These are phyloP conservation scores for Pocota personata DNA, from an alignment of 2,888 invertebrate genomes.

Conservation along the genomic window DNA sequence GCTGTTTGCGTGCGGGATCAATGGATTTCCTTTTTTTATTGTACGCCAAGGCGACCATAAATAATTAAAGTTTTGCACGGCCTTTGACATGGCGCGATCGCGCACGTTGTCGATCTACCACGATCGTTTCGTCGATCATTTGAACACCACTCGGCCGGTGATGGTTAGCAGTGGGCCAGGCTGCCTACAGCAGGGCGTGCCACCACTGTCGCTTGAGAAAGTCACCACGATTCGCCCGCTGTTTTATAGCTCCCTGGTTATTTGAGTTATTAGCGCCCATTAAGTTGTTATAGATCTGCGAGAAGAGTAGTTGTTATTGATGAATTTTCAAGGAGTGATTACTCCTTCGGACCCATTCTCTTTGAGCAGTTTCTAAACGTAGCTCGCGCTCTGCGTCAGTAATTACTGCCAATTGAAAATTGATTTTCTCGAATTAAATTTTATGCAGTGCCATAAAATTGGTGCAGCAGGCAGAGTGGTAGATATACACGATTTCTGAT, in stretches of 20 bases:
- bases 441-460: slow-evolving; percentile 69
- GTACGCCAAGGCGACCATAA: slow-evolving; percentile 30
- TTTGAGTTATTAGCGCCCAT: slow-evolving; percentile 68
- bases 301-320: slow-evolving; percentile 1
- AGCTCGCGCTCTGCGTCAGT: slow-evolving; percentile 12
- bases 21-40: slow-evolving; percentile 25
- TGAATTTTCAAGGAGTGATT: slow-evolving; percentile 28
- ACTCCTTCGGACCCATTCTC: slow-evolving; percentile 7
- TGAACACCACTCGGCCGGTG: slow-evolving; percentile 6
- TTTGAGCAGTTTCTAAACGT: background rate
- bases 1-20: slow-evolving; percentile 38
- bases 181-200: slow-evolving; percentile 40
- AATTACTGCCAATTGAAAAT: slow-evolving; percentile 71
- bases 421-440: slow-evolving; percentile 70
- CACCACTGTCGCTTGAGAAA: slow-evolving; percentile 23
- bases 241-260: slow-evolving; percentile 48
- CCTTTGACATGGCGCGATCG: slow-evolving; percentile 60
- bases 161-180: background rate
- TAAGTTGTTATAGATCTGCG: slow-evolving; percentile 67
- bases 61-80: slow-evolving; percentile 71
- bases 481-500: slow-evolving; percentile 38
- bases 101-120: slow-evolving; percentile 39
- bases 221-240: slow-evolving; percentile 39
- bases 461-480: slow-evolving; percentile 15
- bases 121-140: slow-evolving; percentile 50